These are phyloP conservation scores for Drosophila mercatorum DNA, from an alignment of 2,888 invertebrate genomes.

Conservation along the genomic window DNA sequence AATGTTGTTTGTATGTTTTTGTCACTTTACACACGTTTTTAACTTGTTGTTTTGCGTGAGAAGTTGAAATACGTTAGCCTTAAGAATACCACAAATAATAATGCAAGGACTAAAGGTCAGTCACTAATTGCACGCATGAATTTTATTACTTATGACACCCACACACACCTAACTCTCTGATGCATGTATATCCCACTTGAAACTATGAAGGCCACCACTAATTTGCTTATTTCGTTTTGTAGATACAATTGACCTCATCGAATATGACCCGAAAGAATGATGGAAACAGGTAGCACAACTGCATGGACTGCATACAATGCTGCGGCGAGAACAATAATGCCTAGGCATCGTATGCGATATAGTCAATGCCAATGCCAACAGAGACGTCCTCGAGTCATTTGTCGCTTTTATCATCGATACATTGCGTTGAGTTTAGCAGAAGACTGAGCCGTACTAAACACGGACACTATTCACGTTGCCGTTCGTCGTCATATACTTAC, in stretches of 20 bases:
- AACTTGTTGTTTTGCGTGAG: conserved; percentile 58
- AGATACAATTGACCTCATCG: conserved; percentile 84
- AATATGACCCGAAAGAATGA: conserved; percentile 84
- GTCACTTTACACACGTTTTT: conserved; percentile 43
- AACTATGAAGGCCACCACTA: background rate
- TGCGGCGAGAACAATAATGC: conserved; percentile 86
- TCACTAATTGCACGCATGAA: conserved; percentile 58
- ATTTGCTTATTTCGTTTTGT: conserved; percentile 20
- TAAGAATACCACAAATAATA: conserved; percentile 77
- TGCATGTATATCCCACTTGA: background rate
- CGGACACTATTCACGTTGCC: conserved; percentile 76
- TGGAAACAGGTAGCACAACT: conserved; percentile 88
- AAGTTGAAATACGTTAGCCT: conserved; percentile 74
- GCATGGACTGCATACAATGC: conserved; percentile 89
- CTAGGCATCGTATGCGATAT: conserved; percentile 62
- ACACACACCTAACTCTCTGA: conserved; percentile 19
- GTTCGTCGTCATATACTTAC: conserved; percentile 65
- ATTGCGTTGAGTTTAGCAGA: conserved; percentile 73
- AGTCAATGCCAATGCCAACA: conserved; percentile 40
- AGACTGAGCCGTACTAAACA: conserved; percentile 69
- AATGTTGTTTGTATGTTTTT: conserved; percentile 58
- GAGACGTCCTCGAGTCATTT: conserved; percentile 47
- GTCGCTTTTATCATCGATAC: conserved; percentile 38
- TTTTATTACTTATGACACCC: conserved; percentile 21
- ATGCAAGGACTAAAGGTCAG: conserved; percentile 82